Evolutionary conservation across 2,113 vertebrate genomes (phyloP), one percentile per base, ranked within the genome.

Genomic region (Vicugna pacos): DNA sequence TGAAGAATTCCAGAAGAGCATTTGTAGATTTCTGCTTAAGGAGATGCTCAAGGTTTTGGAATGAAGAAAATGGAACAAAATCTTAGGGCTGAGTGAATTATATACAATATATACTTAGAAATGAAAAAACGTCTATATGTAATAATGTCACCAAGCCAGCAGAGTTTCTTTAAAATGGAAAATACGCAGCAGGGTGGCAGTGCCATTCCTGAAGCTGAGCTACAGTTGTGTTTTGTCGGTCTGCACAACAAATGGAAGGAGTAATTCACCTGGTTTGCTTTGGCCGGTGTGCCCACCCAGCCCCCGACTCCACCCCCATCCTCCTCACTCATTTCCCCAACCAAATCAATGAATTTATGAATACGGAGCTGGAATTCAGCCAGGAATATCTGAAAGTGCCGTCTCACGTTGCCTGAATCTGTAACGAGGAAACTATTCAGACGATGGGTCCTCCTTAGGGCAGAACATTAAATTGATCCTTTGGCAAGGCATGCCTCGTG

Each of bases 351-450:
- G 98, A 79, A 89, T 98, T 96, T 97, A 87, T 97, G 96, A 98
- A 98, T 95, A 96, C 95, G 90, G 89, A 94, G 60, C 26, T 98
- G 98, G 97, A 98, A 97, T 83, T 95, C 93, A 93, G 98, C 98
- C 98, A 98, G 93, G 64, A 96, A 75, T 96, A 96, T 98, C 97
- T 97, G 95, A 98, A 98, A 98, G 98, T 90, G 98, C 97, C 26
- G 80, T 94, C 96, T 98, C 97, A 98, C 80, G 83, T 97, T 98
- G 98, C 96, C 96, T 95, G 82, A 95, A 94, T 96, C 98, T 98
- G 98, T 98, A 98, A 96, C 86, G 98, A 98, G 98, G 89, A 98
- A 98, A 97, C 94, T 67, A 72, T 94, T 98, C 98, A 98, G 99
- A 99, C 98, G 82, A 97, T 0, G 93, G 98, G 97, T 97, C 96